Percentiles rank a stretch among this genome's conserved stretches.
phyloP scores from a whole-genome alignment of 1,140 invertebrate genomes.

The Oedothorax gibbosus region DNA sequence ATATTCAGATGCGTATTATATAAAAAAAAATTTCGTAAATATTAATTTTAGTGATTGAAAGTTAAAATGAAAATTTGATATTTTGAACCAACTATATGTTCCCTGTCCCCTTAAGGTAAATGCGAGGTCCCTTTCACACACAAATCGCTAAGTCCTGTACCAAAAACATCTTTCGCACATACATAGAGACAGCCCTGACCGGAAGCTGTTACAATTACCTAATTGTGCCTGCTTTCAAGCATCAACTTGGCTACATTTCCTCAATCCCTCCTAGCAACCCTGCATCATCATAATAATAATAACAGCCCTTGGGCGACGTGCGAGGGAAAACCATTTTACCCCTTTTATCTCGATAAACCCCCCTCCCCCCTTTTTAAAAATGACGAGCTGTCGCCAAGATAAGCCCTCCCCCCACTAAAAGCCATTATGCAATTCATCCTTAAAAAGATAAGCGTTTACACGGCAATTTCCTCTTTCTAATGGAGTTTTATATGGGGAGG shows the following conservation, averaged over 20 bases:
- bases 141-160: no score
- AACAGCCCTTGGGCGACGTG: conserved; percentile 50
- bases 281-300: conserved; percentile 49
- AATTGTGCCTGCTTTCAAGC: not conserved
- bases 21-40: no score
- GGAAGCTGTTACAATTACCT: no score
- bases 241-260: not conserved
- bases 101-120: no score
- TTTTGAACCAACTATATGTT: no score
- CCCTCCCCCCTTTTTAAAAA: conserved; percentile 50
- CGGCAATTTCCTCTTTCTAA: conserved; percentile 62
- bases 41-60: no score
- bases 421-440: conserved; percentile 62
- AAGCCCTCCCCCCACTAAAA: conserved; percentile 52
- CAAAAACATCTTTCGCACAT: no score
- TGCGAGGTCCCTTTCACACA: no score
- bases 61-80: no score
- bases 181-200: no score
- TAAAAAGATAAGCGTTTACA: conserved; percentile 62
- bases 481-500: conserved; percentile 59
- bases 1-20: no score
- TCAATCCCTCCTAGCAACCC: not conserved
- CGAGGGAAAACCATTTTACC: conserved; percentile 57
- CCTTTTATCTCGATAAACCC: conserved; percentile 55
- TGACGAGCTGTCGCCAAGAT: conserved; percentile 57